Base-by-base conservation (phyloP, 30 jellyfish, hydroid and myxozoan species). In the Pelagia noctiluca region DNA sequence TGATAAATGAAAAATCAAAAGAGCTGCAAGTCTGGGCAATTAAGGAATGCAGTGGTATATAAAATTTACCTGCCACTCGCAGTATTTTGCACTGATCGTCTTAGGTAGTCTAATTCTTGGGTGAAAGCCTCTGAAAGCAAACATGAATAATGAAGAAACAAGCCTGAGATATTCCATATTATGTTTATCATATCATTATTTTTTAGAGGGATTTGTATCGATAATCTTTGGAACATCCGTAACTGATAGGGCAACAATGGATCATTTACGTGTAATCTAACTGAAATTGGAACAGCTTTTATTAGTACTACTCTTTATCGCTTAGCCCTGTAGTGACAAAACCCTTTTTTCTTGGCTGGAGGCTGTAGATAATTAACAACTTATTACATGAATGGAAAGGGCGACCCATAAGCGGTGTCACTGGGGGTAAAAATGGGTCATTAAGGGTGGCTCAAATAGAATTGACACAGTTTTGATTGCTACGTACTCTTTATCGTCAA, bases 1-100 rank as follows among this genome's bases (percentile, higher is more conserved):
- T n/a, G n/a, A n/a, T n/a, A n/a, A n/a, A n/a, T n/a, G n/a, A n/a
- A n/a, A n/a, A n/a, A n/a, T n/a, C n/a, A n/a, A n/a, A n/a, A n/a
- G n/a, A n/a, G n/a, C n/a, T n/a, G n/a, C n/a, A n/a, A n/a, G n/a
- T n/a, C n/a, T n/a, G n/a, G n/a, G n/a, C n/a, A n/a, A n/a, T n/a
- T n/a, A n/a, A n/a, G n/a, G n/a, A n/a, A n/a, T n/a, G n/a, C n/a
- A n/a, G n/a, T n/a, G n/a, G n/a, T n/a, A n/a, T n/a, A n/a, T n/a
- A n/a, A n/a, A 21, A 25, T 25, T 29, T n/a, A 82, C 92, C 92
- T 82, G 92, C 92, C 92, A 82, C 29, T 82, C 86, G 24, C 71
- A 10, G 64, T 22, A 25, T 33, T 82, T 82, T 3, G 92, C 76
- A 57, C 48, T 68, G 50, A 50, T 66, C 3, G 52, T 35, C 67